Percentiles rank a stretch among this genome's conserved stretches.
These are phyloP conservation scores for Crambe crambe DNA, from an alignment of 37 sponge, comb jelly and placozoan genomes.

Conservation along the genomic window DNA sequence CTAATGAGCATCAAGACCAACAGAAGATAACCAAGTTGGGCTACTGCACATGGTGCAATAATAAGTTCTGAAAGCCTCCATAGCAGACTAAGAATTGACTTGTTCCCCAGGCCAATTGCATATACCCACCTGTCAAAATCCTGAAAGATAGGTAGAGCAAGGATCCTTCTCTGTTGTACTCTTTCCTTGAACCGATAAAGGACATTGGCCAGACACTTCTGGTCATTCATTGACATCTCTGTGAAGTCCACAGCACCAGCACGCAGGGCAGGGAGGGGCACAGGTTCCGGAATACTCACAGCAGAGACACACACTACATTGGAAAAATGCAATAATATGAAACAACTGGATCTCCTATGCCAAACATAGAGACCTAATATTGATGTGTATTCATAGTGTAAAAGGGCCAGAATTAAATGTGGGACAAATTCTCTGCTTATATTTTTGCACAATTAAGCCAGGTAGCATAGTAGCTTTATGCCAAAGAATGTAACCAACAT, in stretches of 20 bases:
- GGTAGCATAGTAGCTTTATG: too few relatives aligned
- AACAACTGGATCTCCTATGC: not conserved
- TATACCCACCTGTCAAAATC: constrained; percentile 95
- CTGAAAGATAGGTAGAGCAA: constrained; percentile 86
- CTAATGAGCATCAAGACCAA: too few relatives aligned
- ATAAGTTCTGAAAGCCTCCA: too few relatives aligned
- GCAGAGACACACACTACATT: not conserved
- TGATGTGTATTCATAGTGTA: too few relatives aligned
- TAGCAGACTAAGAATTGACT: too few relatives aligned
- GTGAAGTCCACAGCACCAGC: constrained; percentile 49
- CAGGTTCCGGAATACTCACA: constrained; percentile 3
- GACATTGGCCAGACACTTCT: constrained; percentile 42
- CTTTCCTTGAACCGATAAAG: constrained; percentile 66
- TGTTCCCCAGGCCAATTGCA: too few relatives aligned
- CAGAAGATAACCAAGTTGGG: not conserved
- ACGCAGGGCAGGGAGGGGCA: constrained; percentile 6
- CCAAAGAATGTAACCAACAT: too few relatives aligned
- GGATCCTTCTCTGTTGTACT: constrained; percentile 74
- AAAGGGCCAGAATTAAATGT: too few relatives aligned
- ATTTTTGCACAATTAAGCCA: too few relatives aligned
- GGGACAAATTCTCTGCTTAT: too few relatives aligned
- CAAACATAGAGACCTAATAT: too few relatives aligned
- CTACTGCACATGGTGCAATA: too few relatives aligned
- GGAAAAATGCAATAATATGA: not conserved
- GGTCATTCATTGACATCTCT: constrained; percentile 33